Evolutionary conservation across 2,888 invertebrate species (phyloP).

Genomic region (Drosophila borborema): DNA sequence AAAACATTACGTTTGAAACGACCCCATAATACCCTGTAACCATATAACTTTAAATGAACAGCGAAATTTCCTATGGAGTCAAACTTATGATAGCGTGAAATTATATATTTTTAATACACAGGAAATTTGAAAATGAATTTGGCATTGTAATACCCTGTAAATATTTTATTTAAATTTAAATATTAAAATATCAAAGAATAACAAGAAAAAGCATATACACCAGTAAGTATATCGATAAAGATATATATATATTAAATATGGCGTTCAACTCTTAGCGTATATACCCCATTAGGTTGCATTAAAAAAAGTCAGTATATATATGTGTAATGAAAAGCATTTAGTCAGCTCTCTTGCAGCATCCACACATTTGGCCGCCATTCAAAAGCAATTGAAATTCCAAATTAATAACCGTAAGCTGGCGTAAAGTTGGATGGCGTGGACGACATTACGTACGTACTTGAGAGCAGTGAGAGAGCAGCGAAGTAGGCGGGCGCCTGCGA

Average conservation of each 20-base stretch:
- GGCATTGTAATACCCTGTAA: neutral
- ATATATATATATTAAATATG: neutral
- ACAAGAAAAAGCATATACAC: too few relatives aligned
- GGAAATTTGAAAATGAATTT: neutral
- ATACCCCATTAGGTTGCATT: neutral
- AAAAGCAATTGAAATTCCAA: conserved; percentile 55
- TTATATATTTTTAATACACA: neutral
- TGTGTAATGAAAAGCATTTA: conserved; percentile 6
- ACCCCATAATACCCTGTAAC: neutral
- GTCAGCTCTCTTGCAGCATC: neutral
- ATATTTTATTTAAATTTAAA: too few relatives aligned
- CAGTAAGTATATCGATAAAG: neutral
- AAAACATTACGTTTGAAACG: too few relatives aligned
- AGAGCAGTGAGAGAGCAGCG: neutral
- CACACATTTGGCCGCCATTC: conserved; percentile 55
- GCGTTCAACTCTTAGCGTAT: neutral
- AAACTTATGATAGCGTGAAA: neutral
- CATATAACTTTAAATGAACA: neutral
- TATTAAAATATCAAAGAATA: neutral
- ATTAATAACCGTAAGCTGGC: conserved; percentile 27
- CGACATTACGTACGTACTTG: conserved; percentile 4
- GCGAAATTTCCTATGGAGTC: neutral
- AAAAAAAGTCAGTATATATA: too few relatives aligned
- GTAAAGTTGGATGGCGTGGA: neutral
- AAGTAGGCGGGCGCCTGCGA: conserved; percentile 28